Base-by-base conservation (phyloP, 2,797 vertebrate species). In the Leuciscus waleckii region DNA sequence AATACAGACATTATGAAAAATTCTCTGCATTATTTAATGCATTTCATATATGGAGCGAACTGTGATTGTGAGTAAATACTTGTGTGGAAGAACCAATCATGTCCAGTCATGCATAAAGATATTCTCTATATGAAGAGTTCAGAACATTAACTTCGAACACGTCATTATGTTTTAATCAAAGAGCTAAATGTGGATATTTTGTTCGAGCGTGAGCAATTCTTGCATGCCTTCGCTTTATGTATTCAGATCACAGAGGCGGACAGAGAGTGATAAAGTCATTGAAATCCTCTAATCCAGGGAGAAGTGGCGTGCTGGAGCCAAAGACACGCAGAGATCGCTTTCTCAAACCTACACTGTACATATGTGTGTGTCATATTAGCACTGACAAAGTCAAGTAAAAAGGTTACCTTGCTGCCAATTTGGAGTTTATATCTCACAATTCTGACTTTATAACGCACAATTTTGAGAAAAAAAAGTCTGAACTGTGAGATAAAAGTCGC, bases 161-260 rank as follows among this genome's bases (percentile, higher is more conserved):
- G 14, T 78, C 56, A 82, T 85, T 85, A 39, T 74, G 58, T 49
- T 87, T 83, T 84, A 75, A 84, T 80, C 67, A 70, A 46, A 29
- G 26, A 61, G 54, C 74, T 39, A 74, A 84, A 74, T 56, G 61
- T 58, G 58, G n/a, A 46, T 67, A 46, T 84, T 71, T 87, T 81
- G 51, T 70, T 69, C n/a, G 35, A 78, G 63, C 26, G 26, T 37
- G 26, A 13, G 29, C 21, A 49, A 37, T 58, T 79, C 13, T 26
- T 43, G 39, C 75, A 84, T 71, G 67, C 2, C 21, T 71, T 79
- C 13, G 63, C 75, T 49, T 85, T 35, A 70, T 71, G 51, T 71
- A n/a, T 78, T 78, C 26, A 23, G 82, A 84, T 84, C 32, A n/a
- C 49, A 84, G 37, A 84, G 37, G n/a, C n/a, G 14, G 39, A 26